Evolutionary conservation across 2,888 invertebrate species (phyloP), one percentile per base, ranked within the genome.

Genomic region (Ectemnius continuus): DNA sequence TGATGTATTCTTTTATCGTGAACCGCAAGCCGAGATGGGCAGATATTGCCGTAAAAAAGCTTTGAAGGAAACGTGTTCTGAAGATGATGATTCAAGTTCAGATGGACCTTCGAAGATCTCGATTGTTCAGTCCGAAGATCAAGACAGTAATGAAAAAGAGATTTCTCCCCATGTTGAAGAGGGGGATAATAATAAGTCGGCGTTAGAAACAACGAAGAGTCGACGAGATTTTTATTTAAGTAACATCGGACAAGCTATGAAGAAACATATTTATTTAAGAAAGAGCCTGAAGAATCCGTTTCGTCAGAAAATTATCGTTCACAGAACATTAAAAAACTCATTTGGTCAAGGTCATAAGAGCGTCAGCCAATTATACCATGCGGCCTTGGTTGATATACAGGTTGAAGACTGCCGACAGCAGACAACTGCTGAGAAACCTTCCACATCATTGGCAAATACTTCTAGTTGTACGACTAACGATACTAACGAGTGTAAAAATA

Each of bases 321-420:
- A 82, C 26, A 73, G 78, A 61, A 75, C 74, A 20, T 66, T 78
- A 47, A 80, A 82, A 52, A 82, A 78, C 46, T 80, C 75, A 14
- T 82, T 80, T 46, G 76, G 76, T 14, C 76, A 78, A 60, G 64
- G 60, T 70, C 73, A 77, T 13, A 73, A 77, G 16, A 77, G 79
- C 23, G 61, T 47, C 4, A 72, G 69, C 23, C 79, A 83, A 61
- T 76, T 77, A 11, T 72, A 77, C 26, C 82, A 82, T 28, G 73
- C 82, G 45, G 80, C 80, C 59, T 74, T 86, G 59, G 85, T 88
- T 4, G 88, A 86, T 65, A 88, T 87, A 23, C 84, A 88, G 68
- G 85, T 88, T 4, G 88, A 89, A 75, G 85, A 87, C 76, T 88
- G 85, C 62, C 76, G 80, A 8, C 84, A 84, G 64, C 83, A 80